A percentile compares a stretch with the other conserved stretches of the same genome.
phyloP scores from a whole-genome alignment of 1,140 invertebrate species.

The Cyphomyrmex costatus region DNA sequence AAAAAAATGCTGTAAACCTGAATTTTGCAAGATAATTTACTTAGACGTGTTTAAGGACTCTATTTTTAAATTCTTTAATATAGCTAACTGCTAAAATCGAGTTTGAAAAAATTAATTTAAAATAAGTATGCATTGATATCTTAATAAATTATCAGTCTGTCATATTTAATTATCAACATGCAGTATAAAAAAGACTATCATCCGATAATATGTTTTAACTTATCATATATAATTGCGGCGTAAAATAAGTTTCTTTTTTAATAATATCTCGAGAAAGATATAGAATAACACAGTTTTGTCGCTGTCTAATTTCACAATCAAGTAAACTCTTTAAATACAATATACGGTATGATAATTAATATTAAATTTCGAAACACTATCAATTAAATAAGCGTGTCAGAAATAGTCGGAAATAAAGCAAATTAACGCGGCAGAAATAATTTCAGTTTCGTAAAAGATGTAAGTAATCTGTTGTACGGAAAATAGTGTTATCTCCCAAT shows the following conservation, averaged over 20 bases:
- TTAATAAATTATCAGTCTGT: not conserved
- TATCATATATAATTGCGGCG: too few species aligned
- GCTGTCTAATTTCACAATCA: not conserved
- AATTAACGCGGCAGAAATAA: not conserved
- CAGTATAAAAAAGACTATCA: not conserved
- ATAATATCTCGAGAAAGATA: not conserved
- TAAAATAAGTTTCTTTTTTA: not conserved
- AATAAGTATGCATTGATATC: not conserved
- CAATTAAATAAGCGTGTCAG: not conserved
- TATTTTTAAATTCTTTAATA: not conserved
- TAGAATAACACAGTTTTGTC: not conserved
- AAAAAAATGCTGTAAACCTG: not conserved
- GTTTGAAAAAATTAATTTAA: not conserved
- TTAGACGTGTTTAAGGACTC: not conserved
- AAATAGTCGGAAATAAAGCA: not conserved
- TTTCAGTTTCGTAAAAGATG: not conserved
- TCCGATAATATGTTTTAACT: not conserved
- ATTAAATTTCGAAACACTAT: not conserved
- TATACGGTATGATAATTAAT: not conserved
- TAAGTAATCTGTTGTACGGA: not conserved
- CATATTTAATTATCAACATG: too few species aligned
- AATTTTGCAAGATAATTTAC: not conserved
- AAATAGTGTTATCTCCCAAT: slow-evolving; percentile 17
- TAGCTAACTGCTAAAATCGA: not conserved
- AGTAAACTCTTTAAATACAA: not conserved